Percentiles rank a stretch among this genome's conserved stretches.
Evolutionary conservation across 1,140 invertebrate genomes (phyloP).

Genomic region (Penaeus indicus): DNA sequence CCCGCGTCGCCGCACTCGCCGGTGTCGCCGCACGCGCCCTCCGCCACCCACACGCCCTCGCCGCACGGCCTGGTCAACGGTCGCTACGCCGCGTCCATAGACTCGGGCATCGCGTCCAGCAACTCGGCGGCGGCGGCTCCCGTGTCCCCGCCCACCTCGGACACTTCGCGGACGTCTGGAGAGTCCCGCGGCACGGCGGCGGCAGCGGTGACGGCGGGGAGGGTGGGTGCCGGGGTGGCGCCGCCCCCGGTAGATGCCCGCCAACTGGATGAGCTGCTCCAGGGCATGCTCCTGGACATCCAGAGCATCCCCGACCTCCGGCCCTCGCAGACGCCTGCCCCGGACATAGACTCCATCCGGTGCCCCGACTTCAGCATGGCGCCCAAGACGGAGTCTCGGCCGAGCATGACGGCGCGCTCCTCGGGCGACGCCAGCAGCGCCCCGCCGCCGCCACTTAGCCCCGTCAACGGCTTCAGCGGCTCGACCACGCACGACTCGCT

Average conservation of each 20-base stretch:
- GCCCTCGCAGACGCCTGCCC: conserved; percentile 68
- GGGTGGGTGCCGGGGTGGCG: conserved; percentile 34
- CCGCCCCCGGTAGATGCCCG: conserved; percentile 68
- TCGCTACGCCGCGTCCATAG: conserved; percentile 85
- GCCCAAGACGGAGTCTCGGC: conserved; percentile 44
- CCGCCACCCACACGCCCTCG: conserved; percentile 50
- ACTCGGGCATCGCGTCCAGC: conserved; percentile 80
- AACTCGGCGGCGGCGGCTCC: conserved; percentile 63
- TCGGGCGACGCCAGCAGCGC: neutral
- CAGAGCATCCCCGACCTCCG: conserved; percentile 80
- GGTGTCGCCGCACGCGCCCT: conserved; percentile 59
- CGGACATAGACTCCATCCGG: conserved; percentile 67
- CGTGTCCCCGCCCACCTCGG: conserved; percentile 65
- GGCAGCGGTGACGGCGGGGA: conserved; percentile 53
- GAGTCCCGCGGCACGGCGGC: conserved; percentile 63
- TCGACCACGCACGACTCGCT: conserved; percentile 58
- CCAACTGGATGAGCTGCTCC: conserved; percentile 81
- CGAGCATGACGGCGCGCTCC: neutral
- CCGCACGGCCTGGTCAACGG: conserved; percentile 69
- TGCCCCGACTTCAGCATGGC: conserved; percentile 65
- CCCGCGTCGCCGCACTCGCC: conserved; percentile 60
- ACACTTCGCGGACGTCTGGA: conserved; percentile 62
- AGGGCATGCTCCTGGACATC: conserved; percentile 86
- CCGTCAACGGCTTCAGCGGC: conserved; percentile 60
- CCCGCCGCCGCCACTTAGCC: conserved; percentile 33